A percentile compares a stretch with the other conserved stretches of the same genome.
Evolutionary conservation across 2,888 invertebrate species (phyloP).

Genomic region (Papilio elwesi): DNA sequence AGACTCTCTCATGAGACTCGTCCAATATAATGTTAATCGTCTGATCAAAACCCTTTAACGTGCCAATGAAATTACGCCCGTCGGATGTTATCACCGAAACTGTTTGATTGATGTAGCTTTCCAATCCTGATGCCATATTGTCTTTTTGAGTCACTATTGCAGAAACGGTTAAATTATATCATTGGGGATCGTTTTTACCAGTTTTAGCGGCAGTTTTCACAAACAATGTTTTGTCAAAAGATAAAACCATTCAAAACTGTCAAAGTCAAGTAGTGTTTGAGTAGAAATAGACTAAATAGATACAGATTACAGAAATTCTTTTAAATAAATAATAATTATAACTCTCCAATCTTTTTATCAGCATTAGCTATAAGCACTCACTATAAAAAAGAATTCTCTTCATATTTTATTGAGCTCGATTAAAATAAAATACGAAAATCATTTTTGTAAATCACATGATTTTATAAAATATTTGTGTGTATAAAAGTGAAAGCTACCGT

Average conservation of each 20-base stretch:
- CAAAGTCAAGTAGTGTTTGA: constrained; percentile 5
- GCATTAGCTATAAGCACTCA: too few species aligned
- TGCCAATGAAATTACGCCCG: constrained; percentile 98
- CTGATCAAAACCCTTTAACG: constrained; percentile 99
- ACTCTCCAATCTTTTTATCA: too few species aligned
- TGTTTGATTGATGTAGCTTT: constrained; percentile 94
- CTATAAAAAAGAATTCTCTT: too few species aligned
- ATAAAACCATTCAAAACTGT: constrained; percentile 20
- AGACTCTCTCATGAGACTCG: constrained; percentile 99
- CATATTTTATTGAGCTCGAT: too few species aligned
- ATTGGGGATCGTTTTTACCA: constrained; percentile 12
- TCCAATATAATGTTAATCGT: constrained; percentile 99
- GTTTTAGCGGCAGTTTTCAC: constrained; percentile 32
- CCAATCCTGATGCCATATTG: constrained; percentile 92
- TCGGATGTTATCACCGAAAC: constrained; percentile 98
- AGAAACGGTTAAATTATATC: constrained; percentile 9
- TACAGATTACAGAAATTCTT: too few species aligned
- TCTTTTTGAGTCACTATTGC: constrained; percentile 1
- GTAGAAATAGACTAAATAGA: constrained; percentile 1
- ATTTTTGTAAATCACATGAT: too few species aligned
- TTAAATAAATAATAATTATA: too few species aligned
- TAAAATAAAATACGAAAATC: too few species aligned
- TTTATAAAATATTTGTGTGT: too few species aligned
- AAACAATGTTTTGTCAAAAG: constrained; percentile 32
- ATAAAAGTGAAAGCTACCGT: too few species aligned